These are phyloP conservation scores for Arctia plantaginis DNA, from an alignment of 2,888 invertebrate species.

Conservation along the genomic window DNA sequence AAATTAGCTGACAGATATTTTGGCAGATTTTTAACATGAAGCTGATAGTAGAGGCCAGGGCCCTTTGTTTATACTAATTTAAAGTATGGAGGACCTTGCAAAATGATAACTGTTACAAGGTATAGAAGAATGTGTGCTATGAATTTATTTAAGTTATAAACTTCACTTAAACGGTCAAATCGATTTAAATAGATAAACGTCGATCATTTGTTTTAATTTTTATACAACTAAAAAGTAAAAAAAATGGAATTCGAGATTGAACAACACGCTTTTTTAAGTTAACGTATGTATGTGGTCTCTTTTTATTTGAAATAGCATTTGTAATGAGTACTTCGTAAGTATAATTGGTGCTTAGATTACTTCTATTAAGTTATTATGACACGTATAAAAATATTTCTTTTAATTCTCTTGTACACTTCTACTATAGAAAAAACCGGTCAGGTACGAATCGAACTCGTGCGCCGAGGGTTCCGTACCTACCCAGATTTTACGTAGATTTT, in stretches of 20 bases:
- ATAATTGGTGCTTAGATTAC: too few species aligned
- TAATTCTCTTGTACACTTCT: too few species aligned
- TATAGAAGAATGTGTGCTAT: background rate
- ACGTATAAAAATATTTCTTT: too few species aligned
- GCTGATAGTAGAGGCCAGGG: background rate
- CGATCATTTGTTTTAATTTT: background rate
- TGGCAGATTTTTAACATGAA: constrained; percentile 1
- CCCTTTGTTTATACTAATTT: background rate
- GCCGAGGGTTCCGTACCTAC: too few species aligned
- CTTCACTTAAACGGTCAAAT: background rate
- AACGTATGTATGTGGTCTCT: too few species aligned
- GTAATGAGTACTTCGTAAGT: too few species aligned
- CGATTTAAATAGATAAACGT: background rate
- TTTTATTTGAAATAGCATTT: too few species aligned
- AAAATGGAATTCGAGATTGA: background rate
- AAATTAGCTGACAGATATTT: constrained; percentile 22
- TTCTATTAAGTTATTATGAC: too few species aligned
- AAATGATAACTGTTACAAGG: background rate
- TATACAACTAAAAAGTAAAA: background rate
- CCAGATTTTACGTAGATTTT: too few species aligned
- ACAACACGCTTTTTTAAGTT: too few species aligned
- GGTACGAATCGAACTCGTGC: too few species aligned
- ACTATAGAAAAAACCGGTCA: too few species aligned
- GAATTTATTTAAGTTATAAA: background rate
- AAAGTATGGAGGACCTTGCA: background rate